phyloP scores from a whole-genome alignment of 1,140 invertebrate species.

The Apis mellifera region Amel_HAv3.1 CM009936.2:15202501-15203000 shows the following conservation, averaged over 20 bases:
- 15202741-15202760: not conserved
- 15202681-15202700: not conserved
- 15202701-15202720: not conserved
- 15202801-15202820: not conserved
- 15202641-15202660: slow-evolving; percentile 16
- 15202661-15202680: slow-evolving; percentile 27
- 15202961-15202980: no score
- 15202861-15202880: no score
- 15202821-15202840: not conserved
- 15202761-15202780: not conserved
- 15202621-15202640: no score
- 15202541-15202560: not conserved
- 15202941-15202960: not conserved
- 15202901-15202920: not conserved
- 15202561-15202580: slow-evolving; percentile 14
- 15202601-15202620: no score
- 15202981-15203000: no score
- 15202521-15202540: no score
- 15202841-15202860: no score
- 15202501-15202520: no score
- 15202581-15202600: no score
- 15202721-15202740: not conserved
- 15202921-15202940: not conserved
- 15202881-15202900: not conserved
- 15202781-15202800: not conserved